Evolutionary conservation across 2,888 invertebrate species (phyloP), one percentile per base, ranked within the genome.

Genomic region (Automeris io): DNA sequence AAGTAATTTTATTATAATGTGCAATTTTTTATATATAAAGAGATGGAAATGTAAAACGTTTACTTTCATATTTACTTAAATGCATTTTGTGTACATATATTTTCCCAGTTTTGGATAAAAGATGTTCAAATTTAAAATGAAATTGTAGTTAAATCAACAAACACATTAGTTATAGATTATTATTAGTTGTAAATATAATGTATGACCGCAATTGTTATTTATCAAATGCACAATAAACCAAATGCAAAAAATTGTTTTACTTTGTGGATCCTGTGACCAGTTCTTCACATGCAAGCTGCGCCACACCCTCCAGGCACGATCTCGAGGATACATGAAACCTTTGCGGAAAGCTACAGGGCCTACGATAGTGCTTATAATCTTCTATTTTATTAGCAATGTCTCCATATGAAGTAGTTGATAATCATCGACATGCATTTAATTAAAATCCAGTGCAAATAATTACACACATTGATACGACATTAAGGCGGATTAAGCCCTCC

Each of bases 211-310:
- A 26, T 37, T 37, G 37, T 70, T 67, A 67, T 65, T 65, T 60
- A 61, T 66, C 64, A 66, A 54, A 44, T 40, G 74, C 76, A 78
- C 78, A 79, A 71, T 78, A 78, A 79, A 79, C 77, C 79, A 79
- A 79, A 79, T 75, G 68, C 49, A 56, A 51, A 56, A 45, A 33
- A 33, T 11, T 18, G 2, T 6, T 29, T 39, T 31, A 16, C 16
- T 31, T 32, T 9, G 9, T 12, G 13, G 2, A 26, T 26, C n/a
- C 7, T 12, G n/a, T 12, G 9, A 26, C n/a, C n/a, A n/a, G n/a
- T n/a, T n/a, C n/a, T n/a, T n/a, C n/a, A n/a, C n/a, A n/a, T n/a
- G n/a, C n/a, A n/a, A n/a, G n/a, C n/a, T n/a, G n/a, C n/a, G n/a
- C n/a, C n/a, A n/a, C n/a, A n/a, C n/a, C n/a, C n/a, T n/a, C n/a